Conservation (phyloP, 2,113 vertebrate species). For the Vulpes ferrilata region DNA sequence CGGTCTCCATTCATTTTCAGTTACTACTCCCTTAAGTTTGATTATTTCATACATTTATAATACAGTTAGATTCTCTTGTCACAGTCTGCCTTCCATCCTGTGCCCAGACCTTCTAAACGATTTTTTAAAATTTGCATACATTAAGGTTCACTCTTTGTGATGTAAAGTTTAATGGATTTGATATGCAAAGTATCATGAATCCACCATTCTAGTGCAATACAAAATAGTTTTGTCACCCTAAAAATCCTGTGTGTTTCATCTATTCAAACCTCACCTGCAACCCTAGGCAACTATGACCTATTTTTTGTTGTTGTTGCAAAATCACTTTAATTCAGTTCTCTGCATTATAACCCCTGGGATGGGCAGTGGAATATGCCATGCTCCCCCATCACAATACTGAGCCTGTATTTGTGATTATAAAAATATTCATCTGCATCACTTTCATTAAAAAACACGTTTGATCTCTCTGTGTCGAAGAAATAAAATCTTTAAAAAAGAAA, state of each 20-base stretch:
- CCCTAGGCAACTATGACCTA: background rate
- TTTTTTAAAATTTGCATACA: background rate
- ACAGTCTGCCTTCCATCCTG: background rate
- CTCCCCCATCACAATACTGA: slow-evolving; percentile 88
- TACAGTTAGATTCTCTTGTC: background rate
- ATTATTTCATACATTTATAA: background rate
- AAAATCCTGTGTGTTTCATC: background rate
- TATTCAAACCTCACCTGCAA: background rate
- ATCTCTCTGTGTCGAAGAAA: too few relatives aligned
- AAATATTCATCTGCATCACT: slow-evolving; percentile 91
- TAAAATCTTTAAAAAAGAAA: background rate
- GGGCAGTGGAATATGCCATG: slow-evolving; percentile 84
- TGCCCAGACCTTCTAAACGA: background rate
- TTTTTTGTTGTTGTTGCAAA: slow-evolving; percentile 81
- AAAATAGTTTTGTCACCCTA: background rate
- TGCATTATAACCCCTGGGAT: slow-evolving; percentile 86
- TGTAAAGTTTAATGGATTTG: background rate
- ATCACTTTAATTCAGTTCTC: slow-evolving; percentile 87
- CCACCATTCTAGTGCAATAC: background rate
- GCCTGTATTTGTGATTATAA: slow-evolving; percentile 89
- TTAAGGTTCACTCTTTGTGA: background rate
- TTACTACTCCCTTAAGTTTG: background rate
- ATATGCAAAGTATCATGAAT: background rate
- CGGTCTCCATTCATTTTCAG: background rate
- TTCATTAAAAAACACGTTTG: slow-evolving; percentile 28